phyloP scores from a whole-genome alignment of 2,888 invertebrate species.

The Allacma fusca region DNA sequence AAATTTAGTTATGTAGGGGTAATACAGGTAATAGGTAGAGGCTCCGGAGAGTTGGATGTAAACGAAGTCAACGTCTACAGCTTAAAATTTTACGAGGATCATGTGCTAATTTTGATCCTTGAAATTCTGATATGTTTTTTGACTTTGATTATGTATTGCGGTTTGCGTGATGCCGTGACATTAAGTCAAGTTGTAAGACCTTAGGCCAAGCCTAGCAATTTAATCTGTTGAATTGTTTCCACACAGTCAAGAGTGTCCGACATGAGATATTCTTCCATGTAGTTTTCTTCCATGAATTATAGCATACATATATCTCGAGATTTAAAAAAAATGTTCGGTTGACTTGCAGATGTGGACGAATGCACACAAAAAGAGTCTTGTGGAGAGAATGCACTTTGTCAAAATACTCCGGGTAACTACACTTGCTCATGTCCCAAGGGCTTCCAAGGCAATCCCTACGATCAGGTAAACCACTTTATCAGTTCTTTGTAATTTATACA shows the following conservation, averaged over 20 bases:
- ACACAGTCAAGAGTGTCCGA: neutral
- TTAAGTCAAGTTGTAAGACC: constrained; percentile 7
- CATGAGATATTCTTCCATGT: neutral
- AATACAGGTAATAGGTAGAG: no score
- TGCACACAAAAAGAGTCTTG: constrained; percentile 83
- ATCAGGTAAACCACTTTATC: constrained; percentile 67
- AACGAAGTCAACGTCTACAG: neutral
- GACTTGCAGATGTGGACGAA: constrained; percentile 81
- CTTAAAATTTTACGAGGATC: neutral
- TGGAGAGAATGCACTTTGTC: constrained; percentile 81
- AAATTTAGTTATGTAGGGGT: neutral
- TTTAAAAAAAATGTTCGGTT: neutral
- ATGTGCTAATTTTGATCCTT: constrained; percentile 22
- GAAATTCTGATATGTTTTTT: neutral
- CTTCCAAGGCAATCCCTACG: constrained; percentile 82
- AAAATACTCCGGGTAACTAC: constrained; percentile 86
- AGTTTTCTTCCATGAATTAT: neutral
- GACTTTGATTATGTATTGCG: neutral
- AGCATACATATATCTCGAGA: neutral
- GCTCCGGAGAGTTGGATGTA: no score
- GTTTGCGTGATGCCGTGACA: constrained; percentile 2
- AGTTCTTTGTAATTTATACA: neutral
- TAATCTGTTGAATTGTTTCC: neutral
- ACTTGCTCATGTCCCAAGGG: constrained; percentile 85
- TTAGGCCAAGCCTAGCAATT: constrained; percentile 2